Conservation (phyloP, 53 echinoderm and acorn worm genomes). For the Pentamera pediparva region DNA sequence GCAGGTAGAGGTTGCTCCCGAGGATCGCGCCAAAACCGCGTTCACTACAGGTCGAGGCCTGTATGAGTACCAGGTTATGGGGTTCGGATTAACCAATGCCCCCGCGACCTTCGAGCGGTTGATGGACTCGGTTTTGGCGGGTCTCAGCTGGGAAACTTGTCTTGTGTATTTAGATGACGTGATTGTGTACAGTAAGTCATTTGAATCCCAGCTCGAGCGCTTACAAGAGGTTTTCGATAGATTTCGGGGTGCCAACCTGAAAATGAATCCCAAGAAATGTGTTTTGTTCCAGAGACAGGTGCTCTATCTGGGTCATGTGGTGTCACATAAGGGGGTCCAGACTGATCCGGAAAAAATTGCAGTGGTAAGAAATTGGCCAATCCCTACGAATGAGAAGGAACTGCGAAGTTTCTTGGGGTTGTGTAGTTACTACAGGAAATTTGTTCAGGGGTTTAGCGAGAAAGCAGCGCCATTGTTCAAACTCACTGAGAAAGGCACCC, state of each 20-base stretch:
- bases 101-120: neutral
- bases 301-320: constrained; percentile 44
- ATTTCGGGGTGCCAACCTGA: neutral
- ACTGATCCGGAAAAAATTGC: constrained; percentile 35
- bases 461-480: constrained; percentile 42
- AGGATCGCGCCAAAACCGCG: neutral
- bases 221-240: constrained; percentile 2
- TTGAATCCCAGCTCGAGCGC: neutral
- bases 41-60: constrained; percentile 5
- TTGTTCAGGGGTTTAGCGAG: constrained; percentile 38
- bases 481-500: neutral
- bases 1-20: constrained; percentile 16
- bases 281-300: constrained; percentile 32
- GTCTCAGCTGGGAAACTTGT: neutral
- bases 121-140: constrained; percentile 1
- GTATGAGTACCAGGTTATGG: neutral
- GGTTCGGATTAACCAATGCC: neutral
- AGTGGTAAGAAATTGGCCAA: constrained; percentile 40
- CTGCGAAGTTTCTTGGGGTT: constrained; percentile 53
- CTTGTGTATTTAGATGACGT: neutral
- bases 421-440: constrained; percentile 50
- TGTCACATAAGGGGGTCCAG: constrained; percentile 17
- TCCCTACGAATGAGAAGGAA: constrained; percentile 33
- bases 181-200: neutral
- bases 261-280: constrained; percentile 1